These are phyloP conservation scores for Mystacornis crossleyi DNA, from an alignment of 2,113 vertebrate species.

Conservation along the genomic window DNA sequence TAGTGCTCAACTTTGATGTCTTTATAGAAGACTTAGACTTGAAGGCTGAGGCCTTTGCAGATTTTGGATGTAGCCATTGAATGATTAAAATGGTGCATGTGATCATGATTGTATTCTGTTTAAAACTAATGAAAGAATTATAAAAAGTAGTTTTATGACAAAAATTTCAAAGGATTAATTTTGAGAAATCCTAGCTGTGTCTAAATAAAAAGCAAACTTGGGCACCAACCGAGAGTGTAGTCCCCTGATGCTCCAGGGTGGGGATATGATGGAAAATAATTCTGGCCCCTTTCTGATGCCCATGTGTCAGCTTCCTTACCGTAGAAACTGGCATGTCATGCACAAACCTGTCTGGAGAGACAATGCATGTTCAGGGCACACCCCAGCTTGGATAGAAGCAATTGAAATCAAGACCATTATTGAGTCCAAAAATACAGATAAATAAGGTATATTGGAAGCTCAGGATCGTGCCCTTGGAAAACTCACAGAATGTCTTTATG, in stretches of 20 bases:
- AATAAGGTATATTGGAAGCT: background rate
- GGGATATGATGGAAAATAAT: background rate
- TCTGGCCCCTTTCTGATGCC: background rate
- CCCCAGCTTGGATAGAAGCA: background rate
- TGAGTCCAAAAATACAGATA: background rate
- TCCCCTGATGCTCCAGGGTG: background rate
- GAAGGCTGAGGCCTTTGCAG: background rate
- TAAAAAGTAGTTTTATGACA: background rate
- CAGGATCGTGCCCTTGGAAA: background rate
- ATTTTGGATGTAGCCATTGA: background rate
- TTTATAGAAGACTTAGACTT: background rate
- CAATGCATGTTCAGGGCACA: background rate
- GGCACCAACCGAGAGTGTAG: background rate
- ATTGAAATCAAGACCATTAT: background rate
- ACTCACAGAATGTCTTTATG: background rate
- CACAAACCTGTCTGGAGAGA: background rate
- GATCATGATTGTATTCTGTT: background rate
- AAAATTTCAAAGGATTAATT: background rate
- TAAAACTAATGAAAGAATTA: background rate
- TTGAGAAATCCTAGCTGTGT: background rate
- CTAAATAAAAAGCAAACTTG: background rate
- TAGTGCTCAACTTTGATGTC: background rate
- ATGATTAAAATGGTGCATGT: background rate
- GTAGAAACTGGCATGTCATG: background rate
- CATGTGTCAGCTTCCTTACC: background rate